These are phyloP conservation scores for Meloidogyne exigua DNA, from an alignment of 1,140 invertebrate species.

Conservation along the genomic window DNA sequence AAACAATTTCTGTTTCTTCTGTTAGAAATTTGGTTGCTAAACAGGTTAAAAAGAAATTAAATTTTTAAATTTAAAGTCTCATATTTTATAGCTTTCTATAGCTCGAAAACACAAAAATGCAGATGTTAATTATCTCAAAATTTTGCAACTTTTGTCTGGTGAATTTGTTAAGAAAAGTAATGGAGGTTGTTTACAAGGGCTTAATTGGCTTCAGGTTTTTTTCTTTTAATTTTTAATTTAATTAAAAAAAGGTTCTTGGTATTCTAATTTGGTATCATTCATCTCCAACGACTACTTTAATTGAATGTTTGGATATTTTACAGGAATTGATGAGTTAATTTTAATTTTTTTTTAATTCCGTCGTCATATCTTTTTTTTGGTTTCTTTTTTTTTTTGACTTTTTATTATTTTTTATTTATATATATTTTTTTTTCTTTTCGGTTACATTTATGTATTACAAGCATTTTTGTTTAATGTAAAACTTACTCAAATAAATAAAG, in stretches of 20 bases:
- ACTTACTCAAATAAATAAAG: no score
- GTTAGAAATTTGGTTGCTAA: conserved; percentile 8
- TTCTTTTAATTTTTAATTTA: background rate
- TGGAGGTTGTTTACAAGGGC: conserved; percentile 15
- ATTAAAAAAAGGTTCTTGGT: conserved; percentile 4
- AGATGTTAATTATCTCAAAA: conserved; percentile 6
- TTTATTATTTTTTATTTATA: no score
- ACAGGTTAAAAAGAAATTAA: background rate
- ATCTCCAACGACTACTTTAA: conserved; percentile 17
- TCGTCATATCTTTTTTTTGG: no score
- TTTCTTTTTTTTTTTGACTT: background rate
- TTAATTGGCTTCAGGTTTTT: conserved; percentile 25
- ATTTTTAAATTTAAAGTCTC: no score
- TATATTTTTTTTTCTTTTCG: no score
- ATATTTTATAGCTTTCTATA: conserved; percentile 1
- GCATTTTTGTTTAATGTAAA: no score
- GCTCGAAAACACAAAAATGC: background rate
- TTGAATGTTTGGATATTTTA: background rate
- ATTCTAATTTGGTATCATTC: conserved; percentile 25
- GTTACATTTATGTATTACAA: no score
- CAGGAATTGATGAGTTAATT: background rate
- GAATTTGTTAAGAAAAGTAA: background rate
- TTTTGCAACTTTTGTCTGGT: conserved; percentile 17
- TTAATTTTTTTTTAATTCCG: no score
- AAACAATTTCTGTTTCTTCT: background rate